Conservation (phyloP, 2,797 vertebrate species). For the Chromis chromis region DNA sequence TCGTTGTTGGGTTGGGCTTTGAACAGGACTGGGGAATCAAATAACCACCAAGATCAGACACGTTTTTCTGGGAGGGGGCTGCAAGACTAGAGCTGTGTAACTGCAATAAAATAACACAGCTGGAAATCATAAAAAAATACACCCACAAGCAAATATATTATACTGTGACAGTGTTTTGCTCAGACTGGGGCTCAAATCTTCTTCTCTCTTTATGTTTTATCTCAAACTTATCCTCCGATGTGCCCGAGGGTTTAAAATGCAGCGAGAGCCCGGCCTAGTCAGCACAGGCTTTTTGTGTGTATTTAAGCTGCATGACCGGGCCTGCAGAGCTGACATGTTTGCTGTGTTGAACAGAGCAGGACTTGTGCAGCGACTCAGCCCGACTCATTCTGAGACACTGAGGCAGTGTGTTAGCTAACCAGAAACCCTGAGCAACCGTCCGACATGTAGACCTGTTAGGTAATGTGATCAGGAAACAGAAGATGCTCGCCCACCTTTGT, state of each 20-base stretch:
- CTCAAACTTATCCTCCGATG: neutral
- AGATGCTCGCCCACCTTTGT: neutral
- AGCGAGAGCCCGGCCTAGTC: constrained; percentile 43
- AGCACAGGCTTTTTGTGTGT: constrained; percentile 61
- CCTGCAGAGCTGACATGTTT: constrained; percentile 62
- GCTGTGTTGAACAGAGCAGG: constrained; percentile 63
- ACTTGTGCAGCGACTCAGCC: constrained; percentile 59
- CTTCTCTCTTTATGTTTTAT: neutral
- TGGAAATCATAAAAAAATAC: constrained; percentile 20
- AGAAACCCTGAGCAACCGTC: constrained; percentile 36
- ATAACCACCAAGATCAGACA: constrained; percentile 47
- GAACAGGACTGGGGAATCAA: constrained; percentile 28
- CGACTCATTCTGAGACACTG: constrained; percentile 56
- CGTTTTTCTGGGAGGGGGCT: neutral
- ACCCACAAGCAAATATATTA: constrained; percentile 6
- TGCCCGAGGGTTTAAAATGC: constrained; percentile 32
- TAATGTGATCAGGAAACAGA: constrained; percentile 4
- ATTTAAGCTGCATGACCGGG: constrained; percentile 57
- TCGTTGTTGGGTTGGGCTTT: constrained; percentile 1
- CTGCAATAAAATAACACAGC: constrained; percentile 32
- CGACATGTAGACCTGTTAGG: neutral
- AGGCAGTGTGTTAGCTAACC: constrained; percentile 53
- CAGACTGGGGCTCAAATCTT: neutral
- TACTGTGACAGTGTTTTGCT: constrained; percentile 4
- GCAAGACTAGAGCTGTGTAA: constrained; percentile 1